These are phyloP conservation scores for Eupithecia inturbata DNA, from an alignment of 2,888 invertebrate species.

Conservation along the genomic window DNA sequence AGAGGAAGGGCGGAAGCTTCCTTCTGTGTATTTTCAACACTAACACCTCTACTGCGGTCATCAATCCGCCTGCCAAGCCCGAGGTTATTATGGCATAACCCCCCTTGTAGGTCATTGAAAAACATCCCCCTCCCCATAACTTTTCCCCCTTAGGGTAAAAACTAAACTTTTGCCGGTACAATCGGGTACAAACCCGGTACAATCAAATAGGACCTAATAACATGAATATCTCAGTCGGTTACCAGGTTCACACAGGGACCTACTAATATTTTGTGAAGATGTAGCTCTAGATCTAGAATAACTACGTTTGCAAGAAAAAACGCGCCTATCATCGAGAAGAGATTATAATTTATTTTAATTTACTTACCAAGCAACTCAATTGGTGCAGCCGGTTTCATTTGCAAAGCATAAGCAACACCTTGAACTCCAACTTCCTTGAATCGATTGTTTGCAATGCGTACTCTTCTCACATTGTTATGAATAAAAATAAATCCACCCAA, in stretches of 20 bases:
- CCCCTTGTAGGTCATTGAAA: too few species aligned
- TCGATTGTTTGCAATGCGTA: conserved; percentile 83
- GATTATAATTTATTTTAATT: not conserved
- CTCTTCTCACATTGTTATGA: conserved; percentile 74
- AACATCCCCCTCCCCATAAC: too few species aligned
- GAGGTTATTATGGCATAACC: too few species aligned
- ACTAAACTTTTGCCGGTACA: too few species aligned
- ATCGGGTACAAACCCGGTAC: too few species aligned
- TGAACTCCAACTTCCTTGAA: conserved; percentile 82
- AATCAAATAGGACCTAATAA: too few species aligned
- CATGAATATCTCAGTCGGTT: too few species aligned
- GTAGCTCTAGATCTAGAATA: not conserved
- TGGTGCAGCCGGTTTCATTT: conserved; percentile 78
- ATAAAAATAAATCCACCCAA: conserved; percentile 83
- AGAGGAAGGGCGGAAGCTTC: too few species aligned
- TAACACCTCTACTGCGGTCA: too few species aligned
- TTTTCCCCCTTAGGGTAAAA: too few species aligned
- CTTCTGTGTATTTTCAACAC: not conserved
- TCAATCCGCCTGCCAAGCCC: too few species aligned
- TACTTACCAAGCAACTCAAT: conserved; percentile 72
- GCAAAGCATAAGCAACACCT: conserved; percentile 81
- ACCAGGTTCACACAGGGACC: too few species aligned
- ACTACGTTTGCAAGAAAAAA: not conserved
- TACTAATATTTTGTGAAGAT: not conserved
- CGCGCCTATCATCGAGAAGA: not conserved